phyloP scores from a whole-genome alignment of 2,113 vertebrate species.

The Bufo bufo region DNA sequence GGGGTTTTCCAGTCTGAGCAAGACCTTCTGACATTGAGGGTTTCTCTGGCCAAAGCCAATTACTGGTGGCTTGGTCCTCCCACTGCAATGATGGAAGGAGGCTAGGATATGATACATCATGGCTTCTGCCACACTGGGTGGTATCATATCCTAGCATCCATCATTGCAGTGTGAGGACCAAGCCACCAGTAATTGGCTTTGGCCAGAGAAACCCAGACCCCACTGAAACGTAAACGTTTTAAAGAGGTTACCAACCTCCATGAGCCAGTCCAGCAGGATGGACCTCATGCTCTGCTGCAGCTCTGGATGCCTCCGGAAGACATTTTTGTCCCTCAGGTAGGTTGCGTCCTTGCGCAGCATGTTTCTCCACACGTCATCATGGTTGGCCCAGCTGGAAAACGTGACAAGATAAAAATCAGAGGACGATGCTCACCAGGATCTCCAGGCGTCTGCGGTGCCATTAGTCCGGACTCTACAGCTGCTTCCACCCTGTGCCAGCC shows the following conservation, averaged over 20 bases:
- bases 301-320: conserved; percentile 89
- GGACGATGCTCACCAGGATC: neutral
- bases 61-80: too few species aligned
- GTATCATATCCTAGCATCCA: too few species aligned
- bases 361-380: conserved; percentile 92
- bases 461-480: neutral
- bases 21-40: too few species aligned
- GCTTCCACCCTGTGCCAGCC: neutral
- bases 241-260: conserved; percentile 81
- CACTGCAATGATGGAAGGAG: too few species aligned
- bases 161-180: too few species aligned
- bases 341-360: conserved; percentile 88
- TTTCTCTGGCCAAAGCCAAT: too few species aligned
- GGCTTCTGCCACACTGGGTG: too few species aligned
- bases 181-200: too few species aligned
- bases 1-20: too few species aligned
- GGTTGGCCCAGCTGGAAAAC: conserved; percentile 87
- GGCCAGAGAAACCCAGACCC: too few species aligned
- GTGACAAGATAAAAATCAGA: neutral
- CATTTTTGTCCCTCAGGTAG: conserved; percentile 79
- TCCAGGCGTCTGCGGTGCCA: neutral
- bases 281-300: conserved; percentile 93
- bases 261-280: conserved; percentile 94
- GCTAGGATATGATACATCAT: too few species aligned
- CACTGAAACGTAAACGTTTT: neutral